phyloP scores from a whole-genome alignment of 2,888 invertebrate genomes.

The Abrostola triplasia region DNA sequence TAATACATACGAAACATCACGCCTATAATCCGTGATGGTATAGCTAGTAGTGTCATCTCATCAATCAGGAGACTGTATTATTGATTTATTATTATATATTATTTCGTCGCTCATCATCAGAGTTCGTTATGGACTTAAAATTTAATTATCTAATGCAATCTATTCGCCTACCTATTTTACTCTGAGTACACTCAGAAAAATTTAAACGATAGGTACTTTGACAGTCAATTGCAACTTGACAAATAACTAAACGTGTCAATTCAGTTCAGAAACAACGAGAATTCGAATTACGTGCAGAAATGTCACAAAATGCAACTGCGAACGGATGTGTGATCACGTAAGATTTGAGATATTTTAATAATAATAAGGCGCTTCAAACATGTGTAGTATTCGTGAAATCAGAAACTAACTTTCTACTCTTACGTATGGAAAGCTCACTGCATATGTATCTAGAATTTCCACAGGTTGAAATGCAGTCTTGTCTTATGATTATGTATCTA shows the following conservation, averaged over 20 bases:
- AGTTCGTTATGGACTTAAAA: no score
- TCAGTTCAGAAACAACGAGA: background rate
- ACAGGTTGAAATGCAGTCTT: constrained; percentile 18
- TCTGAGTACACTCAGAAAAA: no score
- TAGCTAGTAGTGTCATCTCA: no score
- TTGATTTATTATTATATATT: no score
- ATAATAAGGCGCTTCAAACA: background rate
- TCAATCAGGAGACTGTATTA: no score
- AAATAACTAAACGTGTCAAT: background rate
- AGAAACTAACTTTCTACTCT: constrained; percentile 34
- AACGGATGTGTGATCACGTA: background rate
- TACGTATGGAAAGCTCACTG: constrained; percentile 23
- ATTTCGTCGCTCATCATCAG: no score
- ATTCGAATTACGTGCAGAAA: constrained; percentile 4
- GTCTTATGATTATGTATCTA: background rate
- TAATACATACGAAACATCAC: no score
- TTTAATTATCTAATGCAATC: no score
- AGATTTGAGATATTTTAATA: constrained; percentile 13
- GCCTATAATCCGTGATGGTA: no score
- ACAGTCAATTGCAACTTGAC: background rate
- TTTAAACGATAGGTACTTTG: no score
- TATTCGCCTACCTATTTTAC: no score
- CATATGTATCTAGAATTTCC: constrained; percentile 31
- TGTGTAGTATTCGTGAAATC: constrained; percentile 7
- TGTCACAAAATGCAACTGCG: background rate